Conservation (phyloP, 2,797 vertebrate genomes). For the Acridotheres tristis region DNA sequence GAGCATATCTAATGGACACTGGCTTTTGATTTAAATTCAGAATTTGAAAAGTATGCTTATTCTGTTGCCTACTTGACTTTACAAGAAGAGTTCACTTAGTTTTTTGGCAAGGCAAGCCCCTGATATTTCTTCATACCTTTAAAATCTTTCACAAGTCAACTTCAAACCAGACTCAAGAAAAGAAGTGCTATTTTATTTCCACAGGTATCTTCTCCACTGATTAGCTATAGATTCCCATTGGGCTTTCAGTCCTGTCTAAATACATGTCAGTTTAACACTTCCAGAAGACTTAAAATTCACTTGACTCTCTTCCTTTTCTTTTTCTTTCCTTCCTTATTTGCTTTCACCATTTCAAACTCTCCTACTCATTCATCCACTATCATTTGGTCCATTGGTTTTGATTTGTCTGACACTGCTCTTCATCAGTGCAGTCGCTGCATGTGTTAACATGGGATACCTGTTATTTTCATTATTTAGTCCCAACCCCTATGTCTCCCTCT, state of each 20-base stretch:
- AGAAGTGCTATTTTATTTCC: background rate
- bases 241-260: constrained; percentile 67
- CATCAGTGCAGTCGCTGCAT: constrained; percentile 88
- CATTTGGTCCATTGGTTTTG: constrained; percentile 78
- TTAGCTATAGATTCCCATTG: constrained; percentile 32
- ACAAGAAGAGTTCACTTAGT: constrained; percentile 53
- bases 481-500: constrained; percentile 92
- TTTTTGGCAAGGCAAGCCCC: constrained; percentile 24
- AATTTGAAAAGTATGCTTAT: constrained; percentile 8
- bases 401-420: constrained; percentile 85
- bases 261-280: constrained; percentile 74
- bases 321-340: constrained; percentile 74
- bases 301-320: constrained; percentile 81
- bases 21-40: constrained; percentile 15
- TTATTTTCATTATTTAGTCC: constrained; percentile 94
- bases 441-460: constrained; percentile 89
- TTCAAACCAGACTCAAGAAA: background rate
- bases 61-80: constrained; percentile 9
- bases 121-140: background rate
- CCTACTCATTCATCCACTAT: constrained; percentile 75
- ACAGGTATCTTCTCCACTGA: background rate
- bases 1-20: background rate
- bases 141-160: background rate
- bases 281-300: constrained; percentile 74
- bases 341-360: constrained; percentile 80